A percentile compares a stretch with the other conserved stretches of the same genome.
These are phyloP conservation scores for human DNA, from an alignment of 2,113 vertebrate genomes.

Conservation along the genomic window DNA sequence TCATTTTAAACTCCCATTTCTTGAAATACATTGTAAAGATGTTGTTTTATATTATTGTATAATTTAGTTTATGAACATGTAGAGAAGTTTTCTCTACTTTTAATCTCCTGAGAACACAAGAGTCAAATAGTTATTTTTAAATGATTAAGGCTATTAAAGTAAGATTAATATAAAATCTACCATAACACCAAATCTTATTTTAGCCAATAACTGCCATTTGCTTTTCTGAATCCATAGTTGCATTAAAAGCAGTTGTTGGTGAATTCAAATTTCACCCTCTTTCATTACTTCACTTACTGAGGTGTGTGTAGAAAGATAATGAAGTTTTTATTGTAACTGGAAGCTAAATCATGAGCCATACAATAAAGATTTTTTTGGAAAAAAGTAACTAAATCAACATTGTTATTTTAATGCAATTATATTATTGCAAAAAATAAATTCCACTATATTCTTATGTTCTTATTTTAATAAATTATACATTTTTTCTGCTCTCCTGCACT, in stretches of 20 bases:
- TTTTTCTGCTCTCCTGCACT: background rate
- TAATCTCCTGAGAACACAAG: background rate
- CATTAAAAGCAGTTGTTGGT: background rate
- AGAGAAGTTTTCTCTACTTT: background rate
- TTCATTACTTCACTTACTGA: background rate
- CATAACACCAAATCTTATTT: background rate
- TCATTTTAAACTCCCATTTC: background rate
- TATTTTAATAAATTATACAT: background rate
- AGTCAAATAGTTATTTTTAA: background rate
- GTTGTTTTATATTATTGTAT: background rate
- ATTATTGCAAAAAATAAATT: background rate
- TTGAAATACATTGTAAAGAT: background rate
- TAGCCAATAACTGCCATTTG: background rate
- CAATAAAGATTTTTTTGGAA: background rate
- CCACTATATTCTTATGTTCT: background rate
- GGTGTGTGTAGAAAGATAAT: background rate
- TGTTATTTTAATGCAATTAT: background rate
- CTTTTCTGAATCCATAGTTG: background rate
- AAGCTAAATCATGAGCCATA: background rate
- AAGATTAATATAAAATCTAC: background rate
- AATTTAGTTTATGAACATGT: background rate
- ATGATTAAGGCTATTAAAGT: background rate
- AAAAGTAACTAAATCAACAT: background rate
- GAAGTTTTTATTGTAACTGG: background rate
- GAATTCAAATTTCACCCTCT: background rate